Percentiles rank a stretch among this genome's conserved stretches.
These are phyloP conservation scores for Adelognathus sp. DNA, from an alignment of 2,888 invertebrate species.

Conservation along the genomic window DNA sequence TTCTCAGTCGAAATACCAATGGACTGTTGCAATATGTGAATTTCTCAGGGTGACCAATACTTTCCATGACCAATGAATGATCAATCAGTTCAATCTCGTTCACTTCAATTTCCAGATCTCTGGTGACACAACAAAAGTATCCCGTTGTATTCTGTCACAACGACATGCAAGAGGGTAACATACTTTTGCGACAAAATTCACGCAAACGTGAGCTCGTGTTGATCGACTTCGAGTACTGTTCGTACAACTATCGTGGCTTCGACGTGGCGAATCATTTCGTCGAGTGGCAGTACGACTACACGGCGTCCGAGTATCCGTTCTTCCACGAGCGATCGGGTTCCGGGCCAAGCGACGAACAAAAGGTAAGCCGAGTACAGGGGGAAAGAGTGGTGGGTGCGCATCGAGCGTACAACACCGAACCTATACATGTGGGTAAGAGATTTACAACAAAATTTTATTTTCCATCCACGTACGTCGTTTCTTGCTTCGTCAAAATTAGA, in stretches of 20 bases:
- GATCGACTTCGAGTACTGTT: constrained; percentile 97
- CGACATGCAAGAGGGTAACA: constrained; percentile 95
- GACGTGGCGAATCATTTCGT: constrained; percentile 97
- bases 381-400: constrained; percentile 56
- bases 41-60: no score
- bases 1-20: no score
- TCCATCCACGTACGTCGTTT: constrained; percentile 30
- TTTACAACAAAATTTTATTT: constrained; percentile 14
- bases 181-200: constrained; percentile 83
- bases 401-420: constrained; percentile 11
- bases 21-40: no score
- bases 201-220: constrained; percentile 87
- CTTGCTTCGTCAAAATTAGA: not conserved
- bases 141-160: constrained; percentile 97
- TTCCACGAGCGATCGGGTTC: constrained; percentile 87
- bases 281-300: constrained; percentile 96
- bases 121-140: constrained; percentile 76
- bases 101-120: constrained; percentile 77
- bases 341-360: constrained; percentile 90
- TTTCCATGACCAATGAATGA: no score
- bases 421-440: constrained; percentile 65
- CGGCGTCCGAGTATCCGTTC: constrained; percentile 88
- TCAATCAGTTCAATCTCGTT: constrained; percentile 40
- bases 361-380: constrained; percentile 83
- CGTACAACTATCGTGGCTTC: constrained; percentile 96